These are phyloP conservation scores for Salticus scenicus DNA, from an alignment of 2,888 invertebrate genomes.

Conservation along the genomic window DNA sequence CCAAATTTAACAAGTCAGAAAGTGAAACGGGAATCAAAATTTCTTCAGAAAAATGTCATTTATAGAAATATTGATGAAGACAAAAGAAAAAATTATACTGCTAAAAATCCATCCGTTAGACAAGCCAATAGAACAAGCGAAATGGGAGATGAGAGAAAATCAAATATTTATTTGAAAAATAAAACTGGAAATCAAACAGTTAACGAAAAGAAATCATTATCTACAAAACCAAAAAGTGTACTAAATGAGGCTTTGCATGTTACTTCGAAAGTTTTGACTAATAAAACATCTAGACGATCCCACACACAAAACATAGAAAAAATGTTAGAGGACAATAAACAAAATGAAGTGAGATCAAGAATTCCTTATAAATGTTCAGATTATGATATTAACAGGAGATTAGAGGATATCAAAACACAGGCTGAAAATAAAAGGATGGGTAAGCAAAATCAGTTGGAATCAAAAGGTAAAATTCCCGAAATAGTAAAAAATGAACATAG, in stretches of 20 bases:
- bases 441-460: too few relatives aligned
- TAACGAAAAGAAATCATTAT: not conserved
- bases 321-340: not conserved
- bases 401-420: too few relatives aligned
- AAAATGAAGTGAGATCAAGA: not conserved
- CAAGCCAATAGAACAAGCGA: not conserved
- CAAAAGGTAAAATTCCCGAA: not conserved
- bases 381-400: not conserved
- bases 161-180: not conserved
- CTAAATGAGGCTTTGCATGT: not conserved
- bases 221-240: not conserved
- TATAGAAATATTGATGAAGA: not conserved
- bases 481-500: not conserved
- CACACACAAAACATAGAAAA: not conserved
- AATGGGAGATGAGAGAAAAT: not conserved
- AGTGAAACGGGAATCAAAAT: constrained; percentile 22
- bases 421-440: too few relatives aligned
- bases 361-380: not conserved
- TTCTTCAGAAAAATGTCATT: not conserved
- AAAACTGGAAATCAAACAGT: not conserved
- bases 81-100: not conserved
- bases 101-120: not conserved
- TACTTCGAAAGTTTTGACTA: constrained; percentile 19
- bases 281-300: not conserved
- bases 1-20: constrained; percentile 54